Base-by-base conservation (phyloP, 1,140 invertebrate species). In the Ceratosolen fusciceps region DNA sequence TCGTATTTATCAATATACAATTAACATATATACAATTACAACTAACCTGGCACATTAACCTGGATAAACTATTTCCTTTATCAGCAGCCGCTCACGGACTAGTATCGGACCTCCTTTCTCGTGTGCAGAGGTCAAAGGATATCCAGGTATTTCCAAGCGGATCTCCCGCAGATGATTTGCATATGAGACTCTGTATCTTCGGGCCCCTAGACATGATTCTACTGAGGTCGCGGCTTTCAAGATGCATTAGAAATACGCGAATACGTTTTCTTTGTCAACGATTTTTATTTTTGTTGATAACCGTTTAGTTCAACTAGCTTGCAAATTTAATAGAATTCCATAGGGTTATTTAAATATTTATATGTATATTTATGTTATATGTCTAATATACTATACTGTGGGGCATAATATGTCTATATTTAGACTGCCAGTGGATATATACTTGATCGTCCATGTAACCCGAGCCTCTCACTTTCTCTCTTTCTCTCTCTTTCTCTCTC, bases 201-300 rank as follows among this genome's bases (percentile, higher is more conserved):
- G 19, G 49, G 19, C 9, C 14, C 14, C 49, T 52, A 9, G 49
- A n/a, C n/a, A n/a, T n/a, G n/a, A n/a, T n/a, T n/a, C n/a, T n/a
- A 52, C 14, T 16, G 12, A 19, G 49, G 5, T 43, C 58, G 58
- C 31, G 26, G 31, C 71, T 73, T 34, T 76, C 62, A 76, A 76
- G 67, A 76, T 68, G 74, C 62, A 76, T 76, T 49, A 76, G 62
- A 19, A 62, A 16, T 62, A 76, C 60, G 74, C 74, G 49, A 74
- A 16, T n/a, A n/a, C n/a, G n/a, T n/a, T n/a, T n/a, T n/a, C 37
- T 9, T 43, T 60, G 31, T n/a, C 29, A 1, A n/a, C n/a, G n/a
- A n/a, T n/a, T n/a, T n/a, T n/a, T n/a, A n/a, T n/a, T n/a, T n/a
- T n/a, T n/a, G n/a, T n/a, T n/a, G n/a, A n/a, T n/a, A n/a, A n/a